Conservation (phyloP, 2,888 invertebrate species). For the Polyommatus icarus region DNA sequence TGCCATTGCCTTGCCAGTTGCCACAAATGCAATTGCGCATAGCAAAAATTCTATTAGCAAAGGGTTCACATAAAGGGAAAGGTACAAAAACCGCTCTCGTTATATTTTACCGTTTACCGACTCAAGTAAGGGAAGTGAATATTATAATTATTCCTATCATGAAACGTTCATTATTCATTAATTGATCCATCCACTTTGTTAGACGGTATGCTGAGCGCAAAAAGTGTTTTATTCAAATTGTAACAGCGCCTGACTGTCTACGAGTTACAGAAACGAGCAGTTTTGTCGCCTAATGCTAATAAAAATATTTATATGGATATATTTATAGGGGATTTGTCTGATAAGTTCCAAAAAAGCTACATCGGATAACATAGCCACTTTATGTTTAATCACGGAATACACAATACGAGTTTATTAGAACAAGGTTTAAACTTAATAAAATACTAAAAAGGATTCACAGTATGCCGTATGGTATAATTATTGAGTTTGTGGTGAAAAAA, state of each 20-base stretch:
- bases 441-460: too few species aligned
- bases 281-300: background rate
- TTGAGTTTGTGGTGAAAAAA: too few species aligned
- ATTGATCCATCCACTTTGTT: slow-evolving; percentile 13
- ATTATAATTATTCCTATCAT: slow-evolving; percentile 19
- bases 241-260: slow-evolving; percentile 8
- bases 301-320: background rate
- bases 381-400: too few species aligned
- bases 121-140: background rate
- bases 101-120: slow-evolving; percentile 12
- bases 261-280: background rate
- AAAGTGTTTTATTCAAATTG: slow-evolving; percentile 19
- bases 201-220: slow-evolving; percentile 5
- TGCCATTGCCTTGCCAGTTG: too few species aligned
- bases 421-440: too few species aligned
- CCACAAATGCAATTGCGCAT: background rate
- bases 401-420: too few species aligned
- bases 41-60: background rate
- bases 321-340: too few species aligned
- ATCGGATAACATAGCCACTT: too few species aligned
- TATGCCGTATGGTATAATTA: too few species aligned
- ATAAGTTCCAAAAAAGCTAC: too few species aligned
- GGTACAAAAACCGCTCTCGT: background rate
- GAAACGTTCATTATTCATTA: slow-evolving; percentile 15
- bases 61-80: background rate